Base-by-base conservation (phyloP, 1,140 invertebrate species). In the Drosophila burlai region DNA sequence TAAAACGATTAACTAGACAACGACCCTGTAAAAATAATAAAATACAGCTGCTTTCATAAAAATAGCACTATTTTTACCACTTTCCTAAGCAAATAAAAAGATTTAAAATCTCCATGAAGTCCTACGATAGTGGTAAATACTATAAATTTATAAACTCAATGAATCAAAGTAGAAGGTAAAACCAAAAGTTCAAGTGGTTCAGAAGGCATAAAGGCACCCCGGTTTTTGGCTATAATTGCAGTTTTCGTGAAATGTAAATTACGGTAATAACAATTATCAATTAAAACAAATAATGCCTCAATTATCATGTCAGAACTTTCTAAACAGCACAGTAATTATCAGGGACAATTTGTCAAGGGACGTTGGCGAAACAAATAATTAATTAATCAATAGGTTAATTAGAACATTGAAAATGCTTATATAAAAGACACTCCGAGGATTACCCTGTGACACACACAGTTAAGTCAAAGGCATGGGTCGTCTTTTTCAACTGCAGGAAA, bases 321-420 rank as follows among this genome's bases (percentile, higher is more conserved):
- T 68, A 62, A 61, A 49, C 58, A 81, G 74, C 61, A 83, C 26
- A 21, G 81, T 89, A 74, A 87, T 89, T 87, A 87, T 58, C 21
- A 18, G 18, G 16, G n/a, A n/a, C 18, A 54, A 24, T 21, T 38
- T 55, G 45, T 50, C 18, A 36, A 54, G 18, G 7, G n/a, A 45
- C 54, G 58, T 66, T 74, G 50, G 43, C 55, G 63, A 78, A 78
- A 31, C 62, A 50, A 78, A 68, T 72, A 86, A 85, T 81, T 83
- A 80, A 68, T 61, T 72, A 81, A 67, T 64, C 65, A 73, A 55
- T 57, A 67, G n/a, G 36, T 38, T 64, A 87, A 87, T 87, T 87
- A 84, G 66, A 74, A 65, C 76, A 24, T 62, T 45, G 36, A 5
- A 31, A 43, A 46, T 4, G 18, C 36, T 40, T 65, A 60, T 65